Percentiles rank a stretch among this genome's conserved stretches.
Evolutionary conservation across 92 coral and sea anemone genomes (phyloP).

Genomic region (Palythoa grandis): DNA sequence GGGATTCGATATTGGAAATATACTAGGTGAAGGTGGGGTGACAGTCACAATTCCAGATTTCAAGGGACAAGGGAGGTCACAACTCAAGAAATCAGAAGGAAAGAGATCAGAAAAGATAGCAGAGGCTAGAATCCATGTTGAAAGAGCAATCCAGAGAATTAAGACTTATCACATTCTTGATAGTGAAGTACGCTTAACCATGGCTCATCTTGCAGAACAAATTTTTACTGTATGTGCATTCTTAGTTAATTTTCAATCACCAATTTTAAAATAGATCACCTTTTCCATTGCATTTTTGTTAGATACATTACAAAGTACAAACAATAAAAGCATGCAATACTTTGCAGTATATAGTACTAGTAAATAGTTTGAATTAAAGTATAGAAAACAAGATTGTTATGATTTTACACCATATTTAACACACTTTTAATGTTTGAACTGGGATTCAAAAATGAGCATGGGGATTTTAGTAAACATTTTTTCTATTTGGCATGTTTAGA

Average conservation of each 20-base stretch:
- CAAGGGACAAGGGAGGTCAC: constrained; percentile 61
- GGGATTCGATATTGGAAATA: constrained; percentile 57
- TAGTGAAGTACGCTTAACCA: constrained; percentile 46
- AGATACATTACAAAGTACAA: constrained; percentile 3
- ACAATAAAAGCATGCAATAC: background rate
- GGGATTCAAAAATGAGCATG: constrained; percentile 2
- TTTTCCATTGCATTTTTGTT: background rate
- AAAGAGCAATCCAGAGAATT: constrained; percentile 30
- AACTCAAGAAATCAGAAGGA: constrained; percentile 40
- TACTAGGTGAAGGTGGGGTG: constrained; percentile 49
- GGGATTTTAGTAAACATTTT: constrained; percentile 3
- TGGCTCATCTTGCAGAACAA: constrained; percentile 44
- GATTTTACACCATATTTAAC: background rate
- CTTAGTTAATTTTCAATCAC: constrained; percentile 27
- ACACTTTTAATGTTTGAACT: background rate
- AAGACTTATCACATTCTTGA: constrained; percentile 56
- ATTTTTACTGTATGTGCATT: constrained; percentile 29
- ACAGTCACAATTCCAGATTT: constrained; percentile 59
- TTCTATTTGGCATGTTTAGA: constrained; percentile 28
- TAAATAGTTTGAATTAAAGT: background rate
- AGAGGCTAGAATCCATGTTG: constrained; percentile 58
- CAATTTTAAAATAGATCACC: constrained; percentile 32
- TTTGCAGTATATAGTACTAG: background rate
- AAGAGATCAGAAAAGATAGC: constrained; percentile 54
- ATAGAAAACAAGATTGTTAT: background rate